Evolutionary conservation across 2,113 vertebrate genomes (phyloP).

Genomic region (Mustela lutreola): DNA sequence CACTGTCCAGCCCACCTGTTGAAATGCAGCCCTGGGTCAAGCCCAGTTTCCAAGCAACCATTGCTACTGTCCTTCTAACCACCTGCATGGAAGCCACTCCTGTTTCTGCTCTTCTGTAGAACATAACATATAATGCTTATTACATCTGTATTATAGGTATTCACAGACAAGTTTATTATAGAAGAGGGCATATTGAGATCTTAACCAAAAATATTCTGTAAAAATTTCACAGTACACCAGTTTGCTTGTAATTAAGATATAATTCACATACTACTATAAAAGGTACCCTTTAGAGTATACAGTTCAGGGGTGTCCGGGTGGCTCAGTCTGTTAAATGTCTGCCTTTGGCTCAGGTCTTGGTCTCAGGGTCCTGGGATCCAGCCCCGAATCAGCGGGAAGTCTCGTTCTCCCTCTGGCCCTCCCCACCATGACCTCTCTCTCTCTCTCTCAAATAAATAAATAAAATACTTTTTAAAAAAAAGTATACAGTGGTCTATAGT

Average conservation of each 20-base stretch:
- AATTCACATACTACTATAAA: not conserved
- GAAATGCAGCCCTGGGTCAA: too few relatives aligned
- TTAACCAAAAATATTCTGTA: not conserved
- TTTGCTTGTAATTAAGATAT: not conserved
- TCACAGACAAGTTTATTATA: too few relatives aligned
- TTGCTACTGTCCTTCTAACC: not conserved
- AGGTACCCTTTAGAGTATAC: not conserved
- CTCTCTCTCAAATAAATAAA: too few relatives aligned
- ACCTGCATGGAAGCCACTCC: accelerated
- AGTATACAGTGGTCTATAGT: not conserved
- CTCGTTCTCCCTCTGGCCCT: too few relatives aligned
- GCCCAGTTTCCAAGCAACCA: not conserved
- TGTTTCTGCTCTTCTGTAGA: not conserved
- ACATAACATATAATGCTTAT: accelerated
- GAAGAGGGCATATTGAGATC: not conserved
- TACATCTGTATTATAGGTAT: not conserved
- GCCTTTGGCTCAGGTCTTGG: too few relatives aligned
- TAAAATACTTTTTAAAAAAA: too few relatives aligned
- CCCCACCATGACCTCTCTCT: too few relatives aligned
- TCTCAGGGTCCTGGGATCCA: too few relatives aligned
- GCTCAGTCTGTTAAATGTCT: too few relatives aligned
- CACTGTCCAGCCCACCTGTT: not conserved
- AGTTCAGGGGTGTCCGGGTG: too few relatives aligned
- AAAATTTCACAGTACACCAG: not conserved
- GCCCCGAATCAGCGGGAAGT: too few relatives aligned